Evolutionary conservation across 1,140 invertebrate genomes (phyloP).

Genomic region (Temnothorax longispinosus): DNA sequence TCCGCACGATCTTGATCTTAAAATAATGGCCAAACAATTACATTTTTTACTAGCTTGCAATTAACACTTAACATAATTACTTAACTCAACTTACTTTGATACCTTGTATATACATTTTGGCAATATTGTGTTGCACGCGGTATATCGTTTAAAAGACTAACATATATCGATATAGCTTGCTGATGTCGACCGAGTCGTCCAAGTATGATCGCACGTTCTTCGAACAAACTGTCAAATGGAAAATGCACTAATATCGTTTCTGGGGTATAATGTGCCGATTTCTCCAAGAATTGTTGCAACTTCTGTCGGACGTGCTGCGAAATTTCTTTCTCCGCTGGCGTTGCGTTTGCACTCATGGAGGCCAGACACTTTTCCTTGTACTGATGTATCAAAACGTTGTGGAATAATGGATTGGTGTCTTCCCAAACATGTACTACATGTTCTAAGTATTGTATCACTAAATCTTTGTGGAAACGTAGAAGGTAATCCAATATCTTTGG

Average conservation of each 20-base stretch:
- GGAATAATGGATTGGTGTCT: constrained; percentile 94
- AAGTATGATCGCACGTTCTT: constrained; percentile 97
- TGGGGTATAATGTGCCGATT: constrained; percentile 93
- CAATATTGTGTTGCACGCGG: constrained; percentile 95
- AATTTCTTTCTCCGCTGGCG: constrained; percentile 88
- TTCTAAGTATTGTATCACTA: constrained; percentile 97
- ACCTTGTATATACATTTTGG: constrained; percentile 87
- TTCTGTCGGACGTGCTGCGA: constrained; percentile 90
- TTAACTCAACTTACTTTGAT: constrained; percentile 77
- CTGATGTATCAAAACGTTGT: constrained; percentile 95
- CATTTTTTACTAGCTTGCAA: neutral
- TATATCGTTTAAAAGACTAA: constrained; percentile 93
- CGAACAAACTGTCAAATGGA: constrained; percentile 94
- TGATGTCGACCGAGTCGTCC: constrained; percentile 95
- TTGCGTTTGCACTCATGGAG: constrained; percentile 86
- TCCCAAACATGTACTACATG: constrained; percentile 96
- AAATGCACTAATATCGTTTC: constrained; percentile 96
- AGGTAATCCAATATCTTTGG: constrained; percentile 96
- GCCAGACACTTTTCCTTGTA: constrained; percentile 90
- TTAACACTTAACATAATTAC: neutral
- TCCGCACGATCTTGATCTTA: constrained; percentile 77
- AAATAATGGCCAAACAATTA: constrained; percentile 30
- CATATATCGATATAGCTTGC: constrained; percentile 96
- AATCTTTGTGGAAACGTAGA: constrained; percentile 91
- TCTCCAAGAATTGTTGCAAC: constrained; percentile 93